Base-by-base conservation (phyloP, 2,113 vertebrate genomes). In the Istiophorus platypterus region DNA sequence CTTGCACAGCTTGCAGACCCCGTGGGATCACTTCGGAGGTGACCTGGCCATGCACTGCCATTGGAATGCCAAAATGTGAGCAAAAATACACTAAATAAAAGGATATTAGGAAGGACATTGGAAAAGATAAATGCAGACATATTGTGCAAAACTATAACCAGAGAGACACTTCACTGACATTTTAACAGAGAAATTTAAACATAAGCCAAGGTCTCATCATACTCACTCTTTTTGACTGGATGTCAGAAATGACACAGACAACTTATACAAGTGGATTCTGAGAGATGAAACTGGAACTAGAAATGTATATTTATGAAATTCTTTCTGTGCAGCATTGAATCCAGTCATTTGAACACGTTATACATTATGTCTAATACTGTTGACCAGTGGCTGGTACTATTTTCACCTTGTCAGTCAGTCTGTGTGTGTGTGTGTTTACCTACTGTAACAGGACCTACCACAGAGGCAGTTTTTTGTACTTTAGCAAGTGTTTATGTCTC, bases 1-100 rank as follows among this genome's bases (percentile, higher is more conserved):
- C 64, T 68, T 72, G 29, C 69, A 68, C 47, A 29, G 66, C 67
- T 79, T 70, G 89, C 86, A 78, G 56, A 83, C 78, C 52, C 72
- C 24, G 47, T 34, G n/a, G 69, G 51, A 72, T 67, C 57, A 69
- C 68, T 81, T 83, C 37, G 41, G 57, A 71, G 51, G 58, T 51
- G 47, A 76, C 59, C 17, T 12, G 59, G 22, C 41, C 37, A 49
- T 37, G 70, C 37, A 17, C 39, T 71, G 61, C 45, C 42, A 76
- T 69, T 70, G 56, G 45, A 78, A 42, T 70, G 20, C 26, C 15
- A 80, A 70, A 34, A 81, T 78, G 73, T 31, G 59, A 76, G 52
- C 57, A 51, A 51, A 51, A 64, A 67, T 22, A 41, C 24, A 58
- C 22, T 14, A 57, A 58, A 47, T 39, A 31, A 47, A 66, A n/a